Conservation (phyloP, 2,113 vertebrate species). For the Anguilla japonica region DNA sequence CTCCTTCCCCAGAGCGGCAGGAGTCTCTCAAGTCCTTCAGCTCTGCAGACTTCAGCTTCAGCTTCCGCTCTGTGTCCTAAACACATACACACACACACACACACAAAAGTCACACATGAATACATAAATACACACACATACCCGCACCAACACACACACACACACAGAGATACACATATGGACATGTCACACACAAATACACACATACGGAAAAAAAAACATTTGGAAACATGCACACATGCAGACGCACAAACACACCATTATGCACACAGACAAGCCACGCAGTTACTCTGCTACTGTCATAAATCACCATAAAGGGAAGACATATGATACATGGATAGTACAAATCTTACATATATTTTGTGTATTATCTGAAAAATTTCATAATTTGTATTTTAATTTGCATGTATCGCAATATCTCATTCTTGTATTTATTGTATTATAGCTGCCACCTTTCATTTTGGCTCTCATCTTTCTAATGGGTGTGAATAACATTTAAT, state of each 20-base stretch:
- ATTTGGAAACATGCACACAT: background rate
- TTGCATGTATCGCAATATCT: no score
- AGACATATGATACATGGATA: no score
- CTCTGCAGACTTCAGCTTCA: conserved; percentile 60
- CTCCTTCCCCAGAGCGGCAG: conserved; percentile 24
- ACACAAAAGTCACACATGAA: background rate
- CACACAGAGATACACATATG: background rate
- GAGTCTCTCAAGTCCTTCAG: conserved; percentile 69
- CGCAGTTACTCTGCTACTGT: no score
- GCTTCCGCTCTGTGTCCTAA: conserved; percentile 73
- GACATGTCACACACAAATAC: background rate
- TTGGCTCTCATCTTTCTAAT: no score
- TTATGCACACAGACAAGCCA: no score
- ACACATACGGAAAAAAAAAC: background rate
- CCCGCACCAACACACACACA: background rate
- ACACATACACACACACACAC: background rate
- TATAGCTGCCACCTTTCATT: no score
- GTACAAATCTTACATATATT: no score
- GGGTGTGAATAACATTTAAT: no score
- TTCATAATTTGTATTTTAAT: no score
- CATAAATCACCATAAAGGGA: no score
- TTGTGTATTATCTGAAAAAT: no score
- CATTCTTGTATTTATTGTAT: no score
- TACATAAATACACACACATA: background rate
- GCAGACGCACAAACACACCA: background rate